These are phyloP conservation scores for Campoletis raptor DNA, from an alignment of 2,888 invertebrate species.

Conservation along the genomic window DNA sequence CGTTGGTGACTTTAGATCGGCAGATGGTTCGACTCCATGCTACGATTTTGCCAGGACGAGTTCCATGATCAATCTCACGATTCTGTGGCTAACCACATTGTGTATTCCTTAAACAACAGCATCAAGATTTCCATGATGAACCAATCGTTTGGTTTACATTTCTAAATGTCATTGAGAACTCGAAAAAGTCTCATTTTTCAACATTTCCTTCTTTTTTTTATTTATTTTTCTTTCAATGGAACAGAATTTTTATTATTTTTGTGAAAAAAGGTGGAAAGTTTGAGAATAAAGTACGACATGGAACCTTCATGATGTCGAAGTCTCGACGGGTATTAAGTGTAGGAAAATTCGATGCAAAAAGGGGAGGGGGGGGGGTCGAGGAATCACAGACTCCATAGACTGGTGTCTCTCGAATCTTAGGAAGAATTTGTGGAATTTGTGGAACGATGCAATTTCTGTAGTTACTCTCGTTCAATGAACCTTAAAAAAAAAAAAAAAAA, in stretches of 20 bases:
- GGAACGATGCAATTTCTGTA: conserved; percentile 45
- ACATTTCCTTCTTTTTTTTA: no score
- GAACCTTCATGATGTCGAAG: neutral
- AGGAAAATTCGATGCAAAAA: neutral
- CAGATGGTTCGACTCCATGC: conserved; percentile 4
- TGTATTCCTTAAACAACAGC: neutral
- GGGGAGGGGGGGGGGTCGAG: neutral
- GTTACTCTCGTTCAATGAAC: conserved; percentile 47
- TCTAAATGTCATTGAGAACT: neutral
- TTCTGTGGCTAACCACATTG: conserved; percentile 5
- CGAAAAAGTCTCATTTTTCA: neutral
- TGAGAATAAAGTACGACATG: neutral
- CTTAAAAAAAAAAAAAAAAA: neutral
- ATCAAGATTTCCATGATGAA: neutral
- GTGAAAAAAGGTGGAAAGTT: neutral
- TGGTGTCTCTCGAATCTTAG: conserved; percentile 11
- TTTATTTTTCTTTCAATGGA: no score
- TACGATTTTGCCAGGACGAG: conserved; percentile 27
- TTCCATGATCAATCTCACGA: neutral
- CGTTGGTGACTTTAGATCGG: conserved; percentile 1
- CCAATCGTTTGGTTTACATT: neutral
- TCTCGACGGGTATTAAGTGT: neutral
- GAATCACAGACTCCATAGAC: neutral
- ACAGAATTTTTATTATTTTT: neutral
- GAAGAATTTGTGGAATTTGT: conserved; percentile 45